These are phyloP conservation scores for Polyommatus iphigenia DNA, from an alignment of 2,888 invertebrate species.

Conservation along the genomic window DNA sequence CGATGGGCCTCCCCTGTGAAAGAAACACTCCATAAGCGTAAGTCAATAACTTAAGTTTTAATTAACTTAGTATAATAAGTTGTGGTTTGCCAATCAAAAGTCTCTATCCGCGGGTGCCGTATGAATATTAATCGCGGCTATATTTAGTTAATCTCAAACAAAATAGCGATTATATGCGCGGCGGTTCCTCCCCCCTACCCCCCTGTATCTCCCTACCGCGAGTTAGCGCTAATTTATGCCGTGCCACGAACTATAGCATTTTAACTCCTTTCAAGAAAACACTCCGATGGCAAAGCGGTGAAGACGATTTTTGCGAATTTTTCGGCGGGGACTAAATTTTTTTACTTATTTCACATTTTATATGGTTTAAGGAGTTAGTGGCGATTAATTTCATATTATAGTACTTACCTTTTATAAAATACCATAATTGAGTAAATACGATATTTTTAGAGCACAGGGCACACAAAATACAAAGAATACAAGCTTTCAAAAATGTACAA, in stretches of 20 bases:
- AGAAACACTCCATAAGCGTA: not conserved
- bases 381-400: no score
- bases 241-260: slow-evolving; percentile 77
- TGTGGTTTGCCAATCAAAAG: slow-evolving; percentile 46
- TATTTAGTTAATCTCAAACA: slow-evolving; percentile 76
- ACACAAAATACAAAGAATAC: no score
- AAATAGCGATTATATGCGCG: slow-evolving; percentile 76
- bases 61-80: slow-evolving; percentile 22
- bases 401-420: no score
- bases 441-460: no score
- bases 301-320: slow-evolving; percentile 44
- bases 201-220: slow-evolving; percentile 42
- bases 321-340: not conserved
- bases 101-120: slow-evolving; percentile 48
- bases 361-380: no score
- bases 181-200: slow-evolving; percentile 59
- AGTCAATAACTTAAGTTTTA: slow-evolving; percentile 11
- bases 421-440: no score
- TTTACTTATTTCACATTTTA: no score
- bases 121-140: slow-evolving; percentile 68
- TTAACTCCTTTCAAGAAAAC: slow-evolving; percentile 75
- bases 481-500: no score
- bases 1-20: not conserved
- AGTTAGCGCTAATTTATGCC: slow-evolving; percentile 76
- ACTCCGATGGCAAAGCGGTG: slow-evolving; percentile 38